Base-by-base conservation (phyloP, 1,140 invertebrate genomes). In the Aporrectodea caliginosa region DNA sequence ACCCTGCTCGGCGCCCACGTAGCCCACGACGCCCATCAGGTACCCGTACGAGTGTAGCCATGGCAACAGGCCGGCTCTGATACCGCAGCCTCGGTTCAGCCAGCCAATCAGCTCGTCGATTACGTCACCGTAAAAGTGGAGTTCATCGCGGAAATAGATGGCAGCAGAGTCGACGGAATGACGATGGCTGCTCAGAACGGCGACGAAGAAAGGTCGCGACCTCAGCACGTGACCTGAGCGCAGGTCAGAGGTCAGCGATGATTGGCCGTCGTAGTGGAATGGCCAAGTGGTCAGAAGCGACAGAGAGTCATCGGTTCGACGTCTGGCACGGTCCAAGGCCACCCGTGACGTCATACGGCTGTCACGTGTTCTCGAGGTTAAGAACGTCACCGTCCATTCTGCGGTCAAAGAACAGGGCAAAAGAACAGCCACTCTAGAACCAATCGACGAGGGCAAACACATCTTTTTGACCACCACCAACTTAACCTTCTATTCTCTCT, bases 1-100 rank as follows among this genome's bases (percentile, higher is more conserved):
- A 16, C 71, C 71, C 80, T 81, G 80, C 75, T 81, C 80, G 2
- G 80, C 80, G 35, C 80, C 80, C 80, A 81, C 31, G 76, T 81
- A 78, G 35, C 69, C 68, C 12, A 81, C 33, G 30, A 68, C 71
- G 2, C 31, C 35, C 80, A 81, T 78, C 69, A 81, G 80, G 33
- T 78, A 78, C 33, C 33, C 31, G 77, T 72, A 81, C 22, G 80
- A 76, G 22, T 74, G 29, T n/a, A 77, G 27, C 31, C 77, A 32
- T 68, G 74, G 33, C 16, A 33, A 58, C 75, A 80, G 33, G 35
- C 34, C 22, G 30, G 27, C 27, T n/a, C 34, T 22, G 27, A 31
- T 32, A 30, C 69, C 77, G 68, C 73, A 30, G 22, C n/a, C 12
- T 27, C 77, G 80, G 16, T 75, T 35, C 34, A 81, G 72, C 80